Base-by-base conservation (phyloP, 2,888 invertebrate genomes). In the Endomychus coccineus region DNA sequence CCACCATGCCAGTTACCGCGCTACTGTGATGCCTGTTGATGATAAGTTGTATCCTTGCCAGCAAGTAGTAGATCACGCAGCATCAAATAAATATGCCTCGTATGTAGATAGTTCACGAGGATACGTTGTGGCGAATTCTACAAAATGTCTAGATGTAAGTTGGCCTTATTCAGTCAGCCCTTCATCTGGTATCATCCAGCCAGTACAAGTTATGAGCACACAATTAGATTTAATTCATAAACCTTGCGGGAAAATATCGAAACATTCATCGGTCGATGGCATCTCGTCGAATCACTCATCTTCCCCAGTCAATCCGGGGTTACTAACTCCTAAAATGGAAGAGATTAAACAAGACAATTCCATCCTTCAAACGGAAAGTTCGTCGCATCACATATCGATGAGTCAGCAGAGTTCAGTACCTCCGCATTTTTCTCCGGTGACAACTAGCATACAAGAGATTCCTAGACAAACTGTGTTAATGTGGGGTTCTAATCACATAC, bases 391-490 rank as follows among this genome's bases (percentile, higher is more conserved):
- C 32, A 41, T 48, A 10, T 31, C 35, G 29, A 51, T 54, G 49
- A 48, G 13, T 19, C 53, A 54, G 25, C 51, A 51, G 23, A 46
- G 55, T 2, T 52, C 50, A n/a, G 54, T 58, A 1, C 53, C 61
- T 1, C 62, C 61, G 41, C 65, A 66, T 49, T 65, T 61, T 45
- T 63, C 65, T 4, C 66, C 66, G 0, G 61, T 61, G 4, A 45
- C 54, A 16, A 40, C 56, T 31, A 42, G 49, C 5, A 44, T 48
- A 0, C 54, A 68, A 9, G 68, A 75, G 35, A 79, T 78, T 47
- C 81, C 84, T 1, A 71, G 92, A 27, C 91, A 92, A 66, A 92
- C 91, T 7, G 92, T 91, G 34, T 74, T 92, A 25, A 91, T 92
- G 91, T 92, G 91, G 91, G 91, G 90, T 13, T 64, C 64, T 4